Conservation (phyloP, 2,888 invertebrate species). For the Acrocyrtus sp. region DNA sequence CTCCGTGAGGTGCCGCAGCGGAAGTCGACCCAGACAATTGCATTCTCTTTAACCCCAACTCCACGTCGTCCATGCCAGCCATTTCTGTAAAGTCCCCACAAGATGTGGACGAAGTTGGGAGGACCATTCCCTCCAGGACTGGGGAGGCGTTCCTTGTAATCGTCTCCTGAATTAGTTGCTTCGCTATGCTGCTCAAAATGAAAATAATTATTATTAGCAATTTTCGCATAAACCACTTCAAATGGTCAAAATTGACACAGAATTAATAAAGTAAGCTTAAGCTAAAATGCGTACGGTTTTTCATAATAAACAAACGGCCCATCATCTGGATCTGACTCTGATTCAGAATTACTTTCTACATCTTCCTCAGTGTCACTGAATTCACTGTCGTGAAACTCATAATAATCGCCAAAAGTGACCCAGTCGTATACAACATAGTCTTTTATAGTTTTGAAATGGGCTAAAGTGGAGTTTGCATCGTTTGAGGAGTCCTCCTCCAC, state of each 20-base stretch:
- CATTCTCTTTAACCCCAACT: conserved; percentile 68
- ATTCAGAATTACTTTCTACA: too few species aligned
- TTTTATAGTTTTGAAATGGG: too few species aligned
- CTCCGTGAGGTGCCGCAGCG: not conserved
- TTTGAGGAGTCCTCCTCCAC: too few species aligned
- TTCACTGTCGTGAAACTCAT: conserved; percentile 8
- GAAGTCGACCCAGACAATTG: conserved; percentile 17
- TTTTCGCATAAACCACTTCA: too few species aligned
- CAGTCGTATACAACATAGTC: too few species aligned
- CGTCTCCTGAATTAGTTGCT: conserved; percentile 93
- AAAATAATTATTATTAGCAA: conserved; percentile 17
- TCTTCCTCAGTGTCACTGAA: conserved; percentile 21
- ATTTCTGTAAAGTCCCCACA: conserved; percentile 36
- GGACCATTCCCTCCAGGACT: conserved; percentile 68
- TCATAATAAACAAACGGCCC: too few species aligned
- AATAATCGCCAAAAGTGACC: conserved; percentile 28
- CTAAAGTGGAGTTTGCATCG: too few species aligned
- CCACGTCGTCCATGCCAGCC: conserved; percentile 71
- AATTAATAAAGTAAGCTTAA: too few species aligned
- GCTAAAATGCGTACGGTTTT: too few species aligned
- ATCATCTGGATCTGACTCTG: not conserved
- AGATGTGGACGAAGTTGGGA: conserved; percentile 10
- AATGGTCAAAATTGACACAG: too few species aligned
- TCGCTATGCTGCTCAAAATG: conserved; percentile 82
- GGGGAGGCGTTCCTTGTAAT: conserved; percentile 95